Conservation (phyloP, 2,113 vertebrate species). For the Hemibagrus wyckioides region DNA sequence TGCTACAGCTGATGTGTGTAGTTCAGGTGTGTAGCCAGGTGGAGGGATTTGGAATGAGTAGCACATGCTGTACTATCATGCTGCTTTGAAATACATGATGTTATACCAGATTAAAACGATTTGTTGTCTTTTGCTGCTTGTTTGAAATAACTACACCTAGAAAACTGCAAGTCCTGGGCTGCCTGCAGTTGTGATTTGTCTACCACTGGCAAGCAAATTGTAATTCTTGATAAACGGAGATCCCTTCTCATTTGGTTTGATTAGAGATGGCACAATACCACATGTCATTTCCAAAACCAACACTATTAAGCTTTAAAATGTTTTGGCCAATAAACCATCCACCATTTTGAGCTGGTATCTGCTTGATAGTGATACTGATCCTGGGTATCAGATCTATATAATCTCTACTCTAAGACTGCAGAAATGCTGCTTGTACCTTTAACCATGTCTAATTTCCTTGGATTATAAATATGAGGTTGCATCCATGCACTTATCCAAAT, state of each 20-base stretch:
- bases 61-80: not conserved
- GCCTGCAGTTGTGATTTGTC: not conserved
- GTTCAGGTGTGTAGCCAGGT: not conserved
- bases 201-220: not conserved
- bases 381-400: not conserved
- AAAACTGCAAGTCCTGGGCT: not conserved
- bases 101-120: not conserved
- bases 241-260: not conserved
- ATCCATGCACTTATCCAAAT: not conserved
- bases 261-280: not conserved
- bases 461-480: not conserved
- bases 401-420: not conserved
- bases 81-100: not conserved
- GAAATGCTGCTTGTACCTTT: not conserved
- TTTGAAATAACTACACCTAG: not conserved
- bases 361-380: not conserved
- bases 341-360: not conserved
- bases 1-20: not conserved
- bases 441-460: not conserved
- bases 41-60: not conserved
- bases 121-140: not conserved
- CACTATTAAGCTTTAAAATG: not conserved
- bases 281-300: not conserved
- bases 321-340: not conserved
- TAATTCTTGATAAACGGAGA: not conserved